Conservation (phyloP, 2,113 vertebrate species). For the Pyrgilauda ruficollis region DNA sequence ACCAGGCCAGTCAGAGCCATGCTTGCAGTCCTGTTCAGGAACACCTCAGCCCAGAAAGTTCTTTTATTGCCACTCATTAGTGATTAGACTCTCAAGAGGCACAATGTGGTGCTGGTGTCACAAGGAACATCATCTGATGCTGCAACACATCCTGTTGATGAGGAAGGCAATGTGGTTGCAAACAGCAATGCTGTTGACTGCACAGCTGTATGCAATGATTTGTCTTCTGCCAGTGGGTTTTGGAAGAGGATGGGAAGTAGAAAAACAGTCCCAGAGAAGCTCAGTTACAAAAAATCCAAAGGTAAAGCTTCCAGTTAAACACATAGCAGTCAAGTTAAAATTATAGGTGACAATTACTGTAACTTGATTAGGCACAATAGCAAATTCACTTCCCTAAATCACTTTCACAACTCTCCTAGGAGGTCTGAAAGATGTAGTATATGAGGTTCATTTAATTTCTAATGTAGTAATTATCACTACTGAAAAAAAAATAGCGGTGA, state of each 20-base stretch:
- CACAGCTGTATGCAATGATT: not conserved
- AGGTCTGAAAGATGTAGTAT: slow-evolving; percentile 64
- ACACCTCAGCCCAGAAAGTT: not conserved
- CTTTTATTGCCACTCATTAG: not conserved
- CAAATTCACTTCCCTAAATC: slow-evolving; percentile 65
- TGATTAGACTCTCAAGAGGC: not conserved
- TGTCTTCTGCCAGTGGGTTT: not conserved
- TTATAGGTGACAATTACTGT: slow-evolving; percentile 75
- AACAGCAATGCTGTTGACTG: not conserved
- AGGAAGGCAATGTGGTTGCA: not conserved
- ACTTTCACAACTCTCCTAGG: slow-evolving; percentile 66
- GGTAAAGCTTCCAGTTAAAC: slow-evolving; percentile 58
- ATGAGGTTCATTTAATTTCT: slow-evolving; percentile 76
- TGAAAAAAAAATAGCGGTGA: slow-evolving; percentile 52
- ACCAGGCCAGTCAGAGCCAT: not conserved
- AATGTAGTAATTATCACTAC: slow-evolving; percentile 74
- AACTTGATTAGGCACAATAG: slow-evolving; percentile 70
- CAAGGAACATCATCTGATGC: not conserved
- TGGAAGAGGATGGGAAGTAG: not conserved
- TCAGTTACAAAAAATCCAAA: not conserved
- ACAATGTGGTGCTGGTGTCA: not conserved
- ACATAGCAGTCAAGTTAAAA: slow-evolving; percentile 66
- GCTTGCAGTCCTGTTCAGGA: not conserved
- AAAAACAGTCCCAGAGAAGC: not conserved
- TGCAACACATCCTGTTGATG: not conserved